Evolutionary conservation across 2,797 vertebrate species (phyloP).

Genomic region (Megaceryle alcyon): DNA sequence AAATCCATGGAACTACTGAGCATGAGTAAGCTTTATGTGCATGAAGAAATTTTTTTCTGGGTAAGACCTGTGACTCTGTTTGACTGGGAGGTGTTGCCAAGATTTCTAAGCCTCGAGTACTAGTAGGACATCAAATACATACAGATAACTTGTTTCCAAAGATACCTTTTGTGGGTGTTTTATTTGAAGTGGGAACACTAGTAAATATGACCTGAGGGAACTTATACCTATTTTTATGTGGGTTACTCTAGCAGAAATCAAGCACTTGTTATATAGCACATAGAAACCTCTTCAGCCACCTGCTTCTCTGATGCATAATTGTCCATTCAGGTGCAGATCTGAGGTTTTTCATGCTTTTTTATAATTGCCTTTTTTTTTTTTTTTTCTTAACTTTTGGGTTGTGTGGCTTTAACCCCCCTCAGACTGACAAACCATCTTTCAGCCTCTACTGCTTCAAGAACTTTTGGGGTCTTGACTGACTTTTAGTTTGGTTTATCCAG

Average conservation of each 20-base stretch:
- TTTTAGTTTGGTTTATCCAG: background rate
- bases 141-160: constrained; percentile 46
- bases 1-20: background rate
- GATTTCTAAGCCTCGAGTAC: background rate
- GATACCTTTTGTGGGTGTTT: constrained; percentile 46
- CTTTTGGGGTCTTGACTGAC: background rate
- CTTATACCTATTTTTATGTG: constrained; percentile 13
- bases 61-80: background rate
- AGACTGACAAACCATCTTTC: background rate
- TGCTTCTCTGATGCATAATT: background rate
- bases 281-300: background rate
- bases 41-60: background rate
- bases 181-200: constrained; percentile 28
- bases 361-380: background rate
- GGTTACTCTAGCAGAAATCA: constrained; percentile 6
- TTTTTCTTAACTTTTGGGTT: background rate
- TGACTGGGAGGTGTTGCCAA: constrained; percentile 23
- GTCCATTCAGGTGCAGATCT: background rate
- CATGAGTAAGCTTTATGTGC: background rate
- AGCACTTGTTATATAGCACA: background rate
- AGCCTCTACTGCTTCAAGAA: background rate
- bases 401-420: background rate
- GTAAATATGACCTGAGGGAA: constrained; percentile 54
- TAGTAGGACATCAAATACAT: background rate
- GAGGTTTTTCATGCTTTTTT: background rate